These are phyloP conservation scores for Pongo abelii DNA, from an alignment of 2,113 vertebrate species.

Conservation along the genomic window DNA sequence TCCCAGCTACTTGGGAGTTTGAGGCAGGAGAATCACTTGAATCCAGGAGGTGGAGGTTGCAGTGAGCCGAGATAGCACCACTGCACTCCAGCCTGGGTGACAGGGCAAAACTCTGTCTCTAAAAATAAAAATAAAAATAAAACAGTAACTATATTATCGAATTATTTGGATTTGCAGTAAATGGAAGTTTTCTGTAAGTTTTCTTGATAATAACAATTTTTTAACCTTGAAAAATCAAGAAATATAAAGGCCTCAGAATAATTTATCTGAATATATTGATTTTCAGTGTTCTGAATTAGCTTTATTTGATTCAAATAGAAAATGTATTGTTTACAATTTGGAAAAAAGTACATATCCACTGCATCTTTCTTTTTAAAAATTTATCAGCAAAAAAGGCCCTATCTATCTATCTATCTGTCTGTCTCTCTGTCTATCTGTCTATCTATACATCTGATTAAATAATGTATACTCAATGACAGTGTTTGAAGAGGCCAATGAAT, in stretches of 20 bases:
- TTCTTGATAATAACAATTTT: conserved; percentile 24
- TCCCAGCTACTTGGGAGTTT: too few relatives aligned
- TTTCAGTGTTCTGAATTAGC: conserved; percentile 40
- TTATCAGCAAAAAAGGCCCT: not conserved
- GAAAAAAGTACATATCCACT: not conserved
- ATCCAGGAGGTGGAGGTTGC: too few relatives aligned
- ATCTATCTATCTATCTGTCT: too few relatives aligned
- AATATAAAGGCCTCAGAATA: conserved; percentile 29
- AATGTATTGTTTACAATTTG: not conserved
- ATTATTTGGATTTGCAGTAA: conserved; percentile 40
- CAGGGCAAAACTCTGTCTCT: too few relatives aligned
- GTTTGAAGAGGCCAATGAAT: conserved; percentile 21
- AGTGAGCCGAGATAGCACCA: too few relatives aligned
- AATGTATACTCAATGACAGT: not conserved
- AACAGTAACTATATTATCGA: not conserved
- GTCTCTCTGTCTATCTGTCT: too few relatives aligned
- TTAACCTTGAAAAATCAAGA: conserved; percentile 39
- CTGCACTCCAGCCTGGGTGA: too few relatives aligned
- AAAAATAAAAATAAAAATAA: not conserved
- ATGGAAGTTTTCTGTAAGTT: conserved; percentile 25
- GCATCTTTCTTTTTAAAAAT: not conserved
- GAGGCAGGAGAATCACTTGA: too few relatives aligned
- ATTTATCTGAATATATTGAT: conserved; percentile 40
- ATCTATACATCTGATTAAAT: not conserved
- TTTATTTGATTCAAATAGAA: conserved; percentile 39